A percentile compares a stretch with the other conserved stretches of the same genome.
Conservation (phyloP, 2,113 vertebrate species). For the Gobius niger region DNA sequence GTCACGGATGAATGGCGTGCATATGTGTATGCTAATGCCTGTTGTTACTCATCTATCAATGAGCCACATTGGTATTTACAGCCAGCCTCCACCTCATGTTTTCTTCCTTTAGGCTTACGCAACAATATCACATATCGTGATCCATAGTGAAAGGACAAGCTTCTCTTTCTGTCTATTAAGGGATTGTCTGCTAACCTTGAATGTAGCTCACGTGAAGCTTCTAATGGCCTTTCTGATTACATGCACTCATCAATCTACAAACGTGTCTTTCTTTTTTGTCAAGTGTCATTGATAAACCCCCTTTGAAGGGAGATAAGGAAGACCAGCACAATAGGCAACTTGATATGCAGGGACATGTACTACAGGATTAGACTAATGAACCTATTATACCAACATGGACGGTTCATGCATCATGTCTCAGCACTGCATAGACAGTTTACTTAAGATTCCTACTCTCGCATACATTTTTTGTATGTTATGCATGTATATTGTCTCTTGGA, state of each 20-base stretch:
- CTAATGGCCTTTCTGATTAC: neutral
- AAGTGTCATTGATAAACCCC: conserved; percentile 15
- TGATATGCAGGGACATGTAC: conserved; percentile 44
- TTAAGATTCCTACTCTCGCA: no score
- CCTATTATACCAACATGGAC: conserved; percentile 16
- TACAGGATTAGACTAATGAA: conserved; percentile 36
- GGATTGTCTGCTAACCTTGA: neutral
- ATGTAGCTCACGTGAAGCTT: neutral
- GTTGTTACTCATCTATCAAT: conserved; percentile 43
- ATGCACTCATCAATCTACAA: neutral
- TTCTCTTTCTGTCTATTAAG: neutral
- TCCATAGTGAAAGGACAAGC: conserved; percentile 11
- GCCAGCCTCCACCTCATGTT: conserved; percentile 24
- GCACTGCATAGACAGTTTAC: conserved; percentile 1
- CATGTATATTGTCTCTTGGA: no score
- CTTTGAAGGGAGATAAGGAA: conserved; percentile 12
- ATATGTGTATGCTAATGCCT: conserved; percentile 48
- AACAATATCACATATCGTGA: conserved; percentile 12
- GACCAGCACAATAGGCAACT: conserved; percentile 18
- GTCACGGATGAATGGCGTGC: conserved; percentile 26
- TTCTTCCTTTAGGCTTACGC: conserved; percentile 4
- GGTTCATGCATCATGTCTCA: neutral
- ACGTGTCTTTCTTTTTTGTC: conserved; percentile 3
- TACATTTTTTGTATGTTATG: no score
- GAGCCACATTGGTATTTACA: conserved; percentile 37